Base-by-base conservation (phyloP, 2,113 vertebrate species). In the Pseudorectes ferrugineus region DNA sequence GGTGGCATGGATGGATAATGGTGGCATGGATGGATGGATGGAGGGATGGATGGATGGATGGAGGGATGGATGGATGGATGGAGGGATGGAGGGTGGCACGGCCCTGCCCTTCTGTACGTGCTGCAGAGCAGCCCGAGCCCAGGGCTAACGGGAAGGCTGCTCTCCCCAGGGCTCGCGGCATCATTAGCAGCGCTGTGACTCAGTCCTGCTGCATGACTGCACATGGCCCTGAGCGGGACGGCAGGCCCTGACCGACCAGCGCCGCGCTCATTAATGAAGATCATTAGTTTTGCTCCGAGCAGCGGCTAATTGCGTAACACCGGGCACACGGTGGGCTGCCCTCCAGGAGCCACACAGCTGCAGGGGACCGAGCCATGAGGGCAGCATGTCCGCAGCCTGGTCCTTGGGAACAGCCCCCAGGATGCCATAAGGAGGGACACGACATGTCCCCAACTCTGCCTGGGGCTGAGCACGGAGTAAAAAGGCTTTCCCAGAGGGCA, bases 131-230 rank as follows among this genome's bases (percentile, higher is more conserved):
- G 65, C 61, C 12, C 2, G 4, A 79, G 92, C 35, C 79, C 62
- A 0, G 71, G 61, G 80, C 72, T 72, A 31, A 49, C 21, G 49
- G 72, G 35, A 46, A 45, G 71, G 76, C 65, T 36, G 79, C 43
- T 67, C 16, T 38, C 73, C 36, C 26, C 76, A 0, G 0, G 42
- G 43, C 63, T 54, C 1, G 5, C 55, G 35, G 81, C 80, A 10
- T 25, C 68, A 3, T 40, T 42, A 72, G 54, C 14, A 10, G 75
- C 35, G 45, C 40, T 43, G 23, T 20, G 73, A 31, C 67, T 77
- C 89, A 35, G 57, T 6, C 40, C 73, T 87, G 91, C 89, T 86
- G 95, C 95, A 45, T 71, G 87, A 65, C 81, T 91, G 84, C 93
- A 76, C 92, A 70, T 51, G 80, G 18, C 84, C 73, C 84, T 4